These are phyloP conservation scores for Hedychridium roseum DNA, from an alignment of 2,888 invertebrate species.

Conservation along the genomic window DNA sequence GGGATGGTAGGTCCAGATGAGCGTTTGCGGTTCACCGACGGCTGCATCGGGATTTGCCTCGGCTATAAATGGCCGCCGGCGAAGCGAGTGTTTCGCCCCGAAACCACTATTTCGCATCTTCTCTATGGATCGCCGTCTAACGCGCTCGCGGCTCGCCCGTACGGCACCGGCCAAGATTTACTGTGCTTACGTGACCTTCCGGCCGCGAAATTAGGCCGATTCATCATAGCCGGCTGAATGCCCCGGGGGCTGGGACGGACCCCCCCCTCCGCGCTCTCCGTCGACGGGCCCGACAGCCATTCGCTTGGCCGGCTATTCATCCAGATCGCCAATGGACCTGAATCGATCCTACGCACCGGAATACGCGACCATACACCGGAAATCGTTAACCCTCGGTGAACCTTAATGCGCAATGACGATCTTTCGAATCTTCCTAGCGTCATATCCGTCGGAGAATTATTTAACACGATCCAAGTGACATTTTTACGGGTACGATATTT, in stretches of 20 bases:
- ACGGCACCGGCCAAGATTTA: constrained; percentile 49
- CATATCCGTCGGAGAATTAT: too few species aligned
- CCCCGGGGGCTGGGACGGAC: constrained; percentile 13
- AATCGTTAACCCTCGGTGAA: too few species aligned
- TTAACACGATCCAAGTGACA: too few species aligned
- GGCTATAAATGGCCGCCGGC: constrained; percentile 1
- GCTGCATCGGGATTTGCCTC: too few species aligned
- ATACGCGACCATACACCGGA: too few species aligned
- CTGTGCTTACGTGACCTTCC: constrained; percentile 52
- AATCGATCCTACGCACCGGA: too few species aligned
- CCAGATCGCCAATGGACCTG: constrained; percentile 24
- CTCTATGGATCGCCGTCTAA: constrained; percentile 1
- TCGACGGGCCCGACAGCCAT: constrained; percentile 21
- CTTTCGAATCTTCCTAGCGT: background rate
- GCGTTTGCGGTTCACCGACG: too few species aligned
- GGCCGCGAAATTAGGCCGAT: constrained; percentile 57
- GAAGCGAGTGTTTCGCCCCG: constrained; percentile 19
- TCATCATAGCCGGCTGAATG: constrained; percentile 48
- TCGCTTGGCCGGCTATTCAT: constrained; percentile 15
- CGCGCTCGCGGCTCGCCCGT: constrained; percentile 6
- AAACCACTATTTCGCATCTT: constrained; percentile 15
- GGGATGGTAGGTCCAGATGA: too few species aligned
- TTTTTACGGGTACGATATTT: too few species aligned
- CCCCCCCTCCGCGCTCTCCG: constrained; percentile 8
- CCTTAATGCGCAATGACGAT: constrained; percentile 11